Base-by-base conservation (phyloP, 2,797 vertebrate genomes). In the Gorsachius magnificus region DNA sequence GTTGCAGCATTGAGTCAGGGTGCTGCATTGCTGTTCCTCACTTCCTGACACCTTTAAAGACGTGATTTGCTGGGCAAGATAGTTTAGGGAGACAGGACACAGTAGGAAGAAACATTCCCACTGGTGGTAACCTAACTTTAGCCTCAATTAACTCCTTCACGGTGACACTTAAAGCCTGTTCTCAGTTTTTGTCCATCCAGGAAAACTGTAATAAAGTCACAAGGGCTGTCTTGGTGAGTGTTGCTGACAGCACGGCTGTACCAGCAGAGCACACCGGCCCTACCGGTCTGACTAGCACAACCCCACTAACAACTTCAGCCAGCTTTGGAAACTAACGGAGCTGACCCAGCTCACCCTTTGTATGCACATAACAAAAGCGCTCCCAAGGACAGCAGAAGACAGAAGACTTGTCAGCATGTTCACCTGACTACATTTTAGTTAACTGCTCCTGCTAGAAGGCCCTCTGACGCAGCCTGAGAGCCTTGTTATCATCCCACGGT, bases 211-310 rank as follows among this genome's bases (percentile, higher is more conserved):
- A 19, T 45, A 33, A 58, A 28, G 41, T 29, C 41, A 29, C 20
- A 64, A 48, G 41, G 9, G 13, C 9, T 77, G 43, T 48, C 50
- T 65, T 70, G 43, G 38, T 45, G 26, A 45, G 6, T 21, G 17
- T 29, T 61, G 45, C 21, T 36, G 58, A 63, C 63, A 82, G 43
- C 58, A 70, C 0, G 0, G 35, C 58, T 87, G 31, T 14, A 35
- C 22, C 0, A 0, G 35, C 66, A 72, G 17, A 60, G 57, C 0
- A 0, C 0, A 13, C 28, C 64, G 64, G 64, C n/a, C 48, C n/a
- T 80, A 45, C 25, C 66, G 82, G 45, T 21, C 70, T 64, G 58
- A 69, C 4, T 7, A 51, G n/a, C 35, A 90, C 31, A 68, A 74
- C 54, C 1, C 1, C 11, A 17, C 51, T 15, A 36, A 5, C 36